Conservation (phyloP, 2,888 invertebrate species). For the Melanostoma scalare region DNA sequence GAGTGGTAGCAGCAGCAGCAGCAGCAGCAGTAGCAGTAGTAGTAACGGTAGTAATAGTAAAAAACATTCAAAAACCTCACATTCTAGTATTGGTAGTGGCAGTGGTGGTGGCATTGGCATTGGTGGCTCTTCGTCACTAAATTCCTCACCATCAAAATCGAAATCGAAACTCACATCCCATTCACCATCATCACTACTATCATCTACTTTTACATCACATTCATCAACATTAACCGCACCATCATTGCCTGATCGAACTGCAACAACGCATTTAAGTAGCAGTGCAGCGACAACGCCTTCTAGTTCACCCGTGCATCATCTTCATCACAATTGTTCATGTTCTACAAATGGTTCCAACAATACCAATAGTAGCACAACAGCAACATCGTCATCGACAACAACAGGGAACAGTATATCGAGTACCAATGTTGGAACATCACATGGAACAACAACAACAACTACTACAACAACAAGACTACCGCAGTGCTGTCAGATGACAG, state of each 20-base stretch:
- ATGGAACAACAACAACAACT: slow-evolving; percentile 78
- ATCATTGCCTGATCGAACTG: slow-evolving; percentile 72
- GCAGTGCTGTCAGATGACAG: slow-evolving; percentile 78
- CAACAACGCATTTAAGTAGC: slow-evolving; percentile 63
- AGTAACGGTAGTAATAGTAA: slow-evolving; percentile 75
- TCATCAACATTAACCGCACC: slow-evolving; percentile 70
- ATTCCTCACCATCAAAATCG: slow-evolving; percentile 60
- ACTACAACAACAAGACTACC: slow-evolving; percentile 77
- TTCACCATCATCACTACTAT: slow-evolving; percentile 42
- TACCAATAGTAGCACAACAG: slow-evolving; percentile 38
- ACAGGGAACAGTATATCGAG: slow-evolving; percentile 77
- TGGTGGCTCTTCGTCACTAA: slow-evolving; percentile 29
- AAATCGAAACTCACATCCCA: slow-evolving; percentile 68
- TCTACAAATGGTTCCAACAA: slow-evolving; percentile 67
- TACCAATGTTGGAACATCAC: slow-evolving; percentile 79
- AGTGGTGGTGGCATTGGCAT: slow-evolving; percentile 27
- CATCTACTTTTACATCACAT: slow-evolving; percentile 59
- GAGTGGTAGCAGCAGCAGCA: slow-evolving; percentile 66
- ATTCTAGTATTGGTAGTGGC: slow-evolving; percentile 58
- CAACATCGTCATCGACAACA: slow-evolving; percentile 13
- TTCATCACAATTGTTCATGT: slow-evolving; percentile 74
- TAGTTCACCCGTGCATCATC: slow-evolving; percentile 71
- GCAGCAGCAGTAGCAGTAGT: slow-evolving; percentile 58
- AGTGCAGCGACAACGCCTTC: slow-evolving; percentile 69
- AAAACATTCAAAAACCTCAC: slow-evolving; percentile 74